Percentiles rank a stretch among this genome's conserved stretches.
Conservation (phyloP, 2,797 vertebrate genomes). For the Enteromius thamalakanensis region DNA sequence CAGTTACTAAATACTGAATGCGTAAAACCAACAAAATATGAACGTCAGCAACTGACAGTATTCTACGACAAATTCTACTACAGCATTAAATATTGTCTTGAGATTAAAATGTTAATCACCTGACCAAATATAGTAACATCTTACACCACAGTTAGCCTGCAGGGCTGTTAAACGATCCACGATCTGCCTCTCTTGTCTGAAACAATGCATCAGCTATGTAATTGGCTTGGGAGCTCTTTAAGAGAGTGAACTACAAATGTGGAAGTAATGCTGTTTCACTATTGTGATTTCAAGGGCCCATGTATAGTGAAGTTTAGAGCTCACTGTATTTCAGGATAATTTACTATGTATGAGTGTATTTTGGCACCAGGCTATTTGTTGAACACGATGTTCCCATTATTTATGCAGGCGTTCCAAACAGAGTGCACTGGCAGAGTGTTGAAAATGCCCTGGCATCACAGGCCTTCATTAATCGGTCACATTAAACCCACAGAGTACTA, state of each 20-base stretch:
- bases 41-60: neutral
- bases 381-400: conserved; percentile 65
- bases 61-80: neutral
- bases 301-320: conserved; percentile 27
- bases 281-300: conserved; percentile 46
- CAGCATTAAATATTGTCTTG: neutral
- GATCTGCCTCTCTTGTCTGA: conserved; percentile 7
- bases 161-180: neutral
- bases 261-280: conserved; percentile 17
- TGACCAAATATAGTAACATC: neutral
- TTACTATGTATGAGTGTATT: conserved; percentile 63
- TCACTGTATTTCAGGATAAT: conserved; percentile 58
- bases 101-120: neutral
- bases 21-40: neutral
- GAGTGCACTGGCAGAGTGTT: conserved; percentile 57
- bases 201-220: neutral
- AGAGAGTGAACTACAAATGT: conserved; percentile 13
- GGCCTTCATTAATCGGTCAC: conserved; percentile 64
- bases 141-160: neutral
- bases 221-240: neutral
- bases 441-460: conserved; percentile 57
- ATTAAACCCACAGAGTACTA: conserved; percentile 57
- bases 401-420: conserved; percentile 65
- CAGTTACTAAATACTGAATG: neutral
- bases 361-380: conserved; percentile 61